Base-by-base conservation (phyloP, 2,113 vertebrate genomes). In the Taurulus bubalis region DNA sequence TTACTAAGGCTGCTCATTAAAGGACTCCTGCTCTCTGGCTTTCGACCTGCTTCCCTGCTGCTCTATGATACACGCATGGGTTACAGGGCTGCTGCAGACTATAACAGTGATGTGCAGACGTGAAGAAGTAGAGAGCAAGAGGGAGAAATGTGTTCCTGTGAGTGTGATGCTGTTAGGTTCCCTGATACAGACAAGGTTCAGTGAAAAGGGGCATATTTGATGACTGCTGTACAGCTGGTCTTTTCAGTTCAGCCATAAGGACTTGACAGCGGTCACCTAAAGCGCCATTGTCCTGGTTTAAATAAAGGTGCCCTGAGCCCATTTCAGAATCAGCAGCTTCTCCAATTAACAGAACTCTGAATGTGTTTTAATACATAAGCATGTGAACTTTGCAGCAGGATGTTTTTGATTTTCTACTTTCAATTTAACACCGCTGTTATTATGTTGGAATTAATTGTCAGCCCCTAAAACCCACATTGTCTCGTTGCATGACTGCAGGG, bases 1-100 rank as follows among this genome's bases (percentile, higher is more conserved):
- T 40, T 68, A 82, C 71, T 68, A 81, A 80, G 55, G 69, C 34
- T n/a, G 62, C 76, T 91, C 77, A 87, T 88, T 86, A 90, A 80
- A 79, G 32, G 59, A 36, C 34, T 68, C 15, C n/a, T 22, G 38
- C 75, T 55, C 40, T 8, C 10, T 45, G 55, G 42, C 30, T 4
- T 26, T 20, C 26, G 11, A 36, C 64, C 34, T 16, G 42, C 68
- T 60, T 68, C 51, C 63, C 62, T 73, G 71, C 71, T 82, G 62
- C 66, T 76, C 3, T 32, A 78, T 0, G 12, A 4, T 51, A 40
- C 56, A 71, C 47, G 32, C 64, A 72, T 45, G 55, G 26, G 60
- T 77, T 65, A 63, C 47, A 62, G n/a, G 15, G 53, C 63, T 65
- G 64, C 65, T 79, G 56, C 36, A 30, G 60, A 30, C 30, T 77